Conservation (phyloP, 2,113 vertebrate genomes). For the Polyodon spathula region DNA sequence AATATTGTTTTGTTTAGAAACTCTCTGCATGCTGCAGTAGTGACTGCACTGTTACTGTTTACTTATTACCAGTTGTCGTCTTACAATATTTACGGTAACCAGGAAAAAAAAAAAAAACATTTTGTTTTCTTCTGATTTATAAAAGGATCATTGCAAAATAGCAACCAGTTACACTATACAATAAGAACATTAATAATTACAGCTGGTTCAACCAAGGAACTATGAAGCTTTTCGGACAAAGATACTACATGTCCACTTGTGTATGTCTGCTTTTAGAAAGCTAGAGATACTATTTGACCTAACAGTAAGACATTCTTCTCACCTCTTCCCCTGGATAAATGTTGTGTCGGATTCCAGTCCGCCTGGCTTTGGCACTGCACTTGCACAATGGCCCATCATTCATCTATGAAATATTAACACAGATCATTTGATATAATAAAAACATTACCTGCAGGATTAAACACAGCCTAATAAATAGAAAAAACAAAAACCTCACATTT, state of each 20-base stretch:
- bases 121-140: too few relatives aligned
- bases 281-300: too few relatives aligned
- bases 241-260: too few relatives aligned
- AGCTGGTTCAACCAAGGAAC: too few relatives aligned
- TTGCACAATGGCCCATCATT: slow-evolving; percentile 96
- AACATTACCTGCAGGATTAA: slow-evolving; percentile 11
- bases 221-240: too few relatives aligned
- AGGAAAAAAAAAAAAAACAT: too few relatives aligned
- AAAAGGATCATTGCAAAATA: too few relatives aligned
- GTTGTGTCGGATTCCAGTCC: slow-evolving; percentile 93
- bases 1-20: neutral
- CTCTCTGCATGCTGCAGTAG: neutral
- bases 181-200: too few relatives aligned
- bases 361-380: slow-evolving; percentile 89
- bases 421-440: slow-evolving; percentile 25
- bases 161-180: too few relatives aligned
- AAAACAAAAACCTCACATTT: neutral
- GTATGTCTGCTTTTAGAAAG: too few relatives aligned
- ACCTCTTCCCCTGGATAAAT: slow-evolving; percentile 98
- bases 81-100: too few relatives aligned
- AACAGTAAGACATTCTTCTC: slow-evolving; percentile 17
- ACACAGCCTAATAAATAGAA: neutral
- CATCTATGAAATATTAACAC: slow-evolving; percentile 69
- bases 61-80: too few relatives aligned
- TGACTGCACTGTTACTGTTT: neutral